Evolutionary conservation across 2,888 invertebrate genomes (phyloP), one percentile per base, ranked within the genome.

Genomic region (Apamea sordens): DNA sequence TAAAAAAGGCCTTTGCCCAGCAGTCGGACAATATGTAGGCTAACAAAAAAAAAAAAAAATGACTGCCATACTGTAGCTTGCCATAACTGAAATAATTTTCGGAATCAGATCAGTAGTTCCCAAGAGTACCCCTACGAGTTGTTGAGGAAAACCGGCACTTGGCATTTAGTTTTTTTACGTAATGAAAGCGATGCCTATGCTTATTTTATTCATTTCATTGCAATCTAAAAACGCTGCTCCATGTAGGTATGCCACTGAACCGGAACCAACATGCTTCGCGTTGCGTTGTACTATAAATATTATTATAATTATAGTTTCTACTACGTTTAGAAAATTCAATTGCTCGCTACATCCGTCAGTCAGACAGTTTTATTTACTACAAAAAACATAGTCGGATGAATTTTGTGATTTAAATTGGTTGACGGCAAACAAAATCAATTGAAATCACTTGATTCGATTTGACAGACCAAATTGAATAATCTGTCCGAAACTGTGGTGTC

Each of bases 211-310:
- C 5, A 36, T 4, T 68, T 68, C 36, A 36, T 21, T 69, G 56
- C 44, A 84, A 59, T 69, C 24, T 61, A 71, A 63, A 68, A 63
- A 63, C 67, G n/a, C 24, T 56, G 64, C 32, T 63, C 36, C 36
- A 61, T 72, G 63, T 74, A 71, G 56, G 32, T 83, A 83, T 63
- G 53, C 28, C 63, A 79, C 80, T 84, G 61, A 84, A 72, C 71
- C 80, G 75, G 67, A 83, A 83, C 73, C 67, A 73, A 13, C 69
- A 75, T 65, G 67, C 64, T 69, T 32, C 36, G 41, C 18, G 47
- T 73, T 83, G 61, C 79, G 41, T 81, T 81, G 69, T 36, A 73
- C 56, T 61, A 64, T 65, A 80, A 76, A 73, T 74, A 84, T 79
- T 68, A 56, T 74, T 71, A 68, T 56, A 70, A 84, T 79, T 67